Conservation (phyloP, 30 jellyfish, hydroid and myxozoan species). For the Mastigias papua region DNA sequence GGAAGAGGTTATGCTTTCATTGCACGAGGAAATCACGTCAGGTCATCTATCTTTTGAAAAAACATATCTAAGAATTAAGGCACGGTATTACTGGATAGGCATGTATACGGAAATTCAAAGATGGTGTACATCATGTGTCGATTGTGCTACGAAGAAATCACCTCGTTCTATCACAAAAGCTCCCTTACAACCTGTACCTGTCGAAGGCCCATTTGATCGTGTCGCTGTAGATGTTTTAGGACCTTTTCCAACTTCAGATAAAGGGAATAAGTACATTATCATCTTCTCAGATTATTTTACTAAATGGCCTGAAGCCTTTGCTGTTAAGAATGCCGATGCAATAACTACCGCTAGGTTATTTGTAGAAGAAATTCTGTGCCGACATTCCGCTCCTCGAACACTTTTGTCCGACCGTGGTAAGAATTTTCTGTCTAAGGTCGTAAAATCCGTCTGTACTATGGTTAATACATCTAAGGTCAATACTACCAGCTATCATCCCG, state of each 20-base stretch:
- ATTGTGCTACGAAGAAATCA: conserved; percentile 47
- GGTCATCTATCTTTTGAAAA: conserved; percentile 58
- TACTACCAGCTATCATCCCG: conserved; percentile 63
- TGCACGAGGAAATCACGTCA: conserved; percentile 56
- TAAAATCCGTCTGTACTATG: conserved; percentile 58
- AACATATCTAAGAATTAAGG: conserved; percentile 35
- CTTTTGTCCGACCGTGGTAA: conserved; percentile 71
- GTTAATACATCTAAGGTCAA: conserved; percentile 31
- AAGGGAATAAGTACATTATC: conserved; percentile 27
- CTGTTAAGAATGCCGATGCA: conserved; percentile 63
- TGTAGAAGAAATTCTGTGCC: conserved; percentile 62
- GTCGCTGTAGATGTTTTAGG: conserved; percentile 81
- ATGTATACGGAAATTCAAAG: conserved; percentile 59
- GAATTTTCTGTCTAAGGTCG: conserved; percentile 50
- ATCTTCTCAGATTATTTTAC: neutral
- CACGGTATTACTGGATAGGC: conserved; percentile 49
- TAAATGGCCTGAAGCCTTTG: conserved; percentile 78
- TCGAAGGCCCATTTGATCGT: conserved; percentile 67
- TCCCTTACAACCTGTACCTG: conserved; percentile 77
- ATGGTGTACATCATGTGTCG: conserved; percentile 72
- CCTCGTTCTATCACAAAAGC: conserved; percentile 26
- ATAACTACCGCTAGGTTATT: conserved; percentile 60
- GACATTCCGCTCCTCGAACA: conserved; percentile 66
- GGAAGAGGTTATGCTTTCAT: conserved; percentile 63
- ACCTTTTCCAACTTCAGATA: conserved; percentile 70